Conservation (phyloP, 1,140 invertebrate species). For the Bombus picipes region DNA sequence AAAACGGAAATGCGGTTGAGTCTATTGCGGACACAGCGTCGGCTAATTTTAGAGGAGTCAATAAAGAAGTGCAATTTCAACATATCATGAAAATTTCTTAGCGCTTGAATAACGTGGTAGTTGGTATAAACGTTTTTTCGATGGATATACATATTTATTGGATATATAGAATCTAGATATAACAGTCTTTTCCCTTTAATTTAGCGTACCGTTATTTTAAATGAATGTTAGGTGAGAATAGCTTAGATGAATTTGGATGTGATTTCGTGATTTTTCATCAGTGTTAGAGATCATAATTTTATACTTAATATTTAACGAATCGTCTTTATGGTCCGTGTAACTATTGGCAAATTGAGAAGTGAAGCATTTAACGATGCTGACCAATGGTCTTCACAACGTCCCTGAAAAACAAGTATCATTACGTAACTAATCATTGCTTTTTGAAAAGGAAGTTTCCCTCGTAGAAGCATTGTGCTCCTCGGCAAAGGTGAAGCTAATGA, state of each 20-base stretch:
- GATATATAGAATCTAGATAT: too few species aligned
- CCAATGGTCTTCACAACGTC: background rate
- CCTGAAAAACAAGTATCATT: conserved; percentile 14
- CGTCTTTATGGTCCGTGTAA: background rate
- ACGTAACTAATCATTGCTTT: conserved; percentile 12
- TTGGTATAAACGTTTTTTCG: too few species aligned
- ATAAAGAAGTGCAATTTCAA: background rate
- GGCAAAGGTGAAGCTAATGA: conserved; percentile 59
- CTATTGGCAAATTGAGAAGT: background rate
- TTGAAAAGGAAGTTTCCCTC: conserved; percentile 41
- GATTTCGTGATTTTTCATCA: background rate
- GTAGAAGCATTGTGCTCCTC: conserved; percentile 3
- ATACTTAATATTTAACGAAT: background rate
- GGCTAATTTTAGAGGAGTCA: conserved; percentile 3
- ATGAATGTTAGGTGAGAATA: too few species aligned
- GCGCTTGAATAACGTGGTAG: background rate
- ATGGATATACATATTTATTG: too few species aligned
- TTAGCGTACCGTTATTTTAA: background rate
- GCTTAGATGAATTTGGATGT: background rate
- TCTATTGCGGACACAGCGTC: background rate
- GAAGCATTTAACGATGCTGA: conserved; percentile 33
- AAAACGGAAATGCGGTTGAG: conserved; percentile 19
- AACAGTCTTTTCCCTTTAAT: background rate
- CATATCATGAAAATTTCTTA: too few species aligned
- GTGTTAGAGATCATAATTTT: background rate